Percentiles rank a stretch among this genome's conserved stretches.
Conservation (phyloP, 2,113 vertebrate species). For the Zosterops hypoxanthus region DNA sequence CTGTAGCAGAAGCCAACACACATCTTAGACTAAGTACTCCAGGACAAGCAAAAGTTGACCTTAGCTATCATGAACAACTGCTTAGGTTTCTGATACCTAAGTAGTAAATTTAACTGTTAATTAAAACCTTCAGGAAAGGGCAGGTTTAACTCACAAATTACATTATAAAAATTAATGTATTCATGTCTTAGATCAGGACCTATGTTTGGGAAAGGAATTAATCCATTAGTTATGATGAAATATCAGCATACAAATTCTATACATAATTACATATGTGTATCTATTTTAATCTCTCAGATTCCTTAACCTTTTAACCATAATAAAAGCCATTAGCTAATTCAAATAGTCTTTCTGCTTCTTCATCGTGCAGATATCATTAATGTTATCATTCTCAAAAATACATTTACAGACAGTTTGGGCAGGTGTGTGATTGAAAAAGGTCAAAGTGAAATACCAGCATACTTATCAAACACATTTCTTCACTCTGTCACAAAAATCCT, state of each 20-base stretch:
- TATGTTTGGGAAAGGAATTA: neutral
- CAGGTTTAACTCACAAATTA: neutral
- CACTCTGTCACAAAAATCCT: conserved; percentile 45
- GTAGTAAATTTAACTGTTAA: neutral
- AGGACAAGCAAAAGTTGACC: neutral
- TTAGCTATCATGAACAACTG: neutral
- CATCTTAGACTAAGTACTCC: neutral
- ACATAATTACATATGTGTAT: neutral
- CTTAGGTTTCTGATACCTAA: neutral
- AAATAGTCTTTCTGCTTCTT: neutral
- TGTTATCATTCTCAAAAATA: conserved; percentile 40
- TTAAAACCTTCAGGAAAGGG: neutral
- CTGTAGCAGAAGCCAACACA: neutral
- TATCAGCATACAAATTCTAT: neutral
- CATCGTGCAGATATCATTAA: conserved; percentile 22
- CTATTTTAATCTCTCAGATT: conserved; percentile 26
- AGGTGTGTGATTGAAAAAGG: conserved; percentile 72
- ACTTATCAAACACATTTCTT: conserved; percentile 67
- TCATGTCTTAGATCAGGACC: neutral
- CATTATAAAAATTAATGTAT: neutral
- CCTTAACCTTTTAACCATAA: conserved; percentile 50
- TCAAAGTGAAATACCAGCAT: conserved; percentile 71
- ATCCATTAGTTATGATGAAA: neutral
- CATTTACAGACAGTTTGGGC: conserved; percentile 39
- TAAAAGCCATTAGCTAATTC: conserved; percentile 37